Percentiles rank a stretch among this genome's conserved stretches.
These are phyloP conservation scores for Eupsittula cactorum DNA, from an alignment of 2,113 vertebrate genomes.

Conservation along the genomic window DNA sequence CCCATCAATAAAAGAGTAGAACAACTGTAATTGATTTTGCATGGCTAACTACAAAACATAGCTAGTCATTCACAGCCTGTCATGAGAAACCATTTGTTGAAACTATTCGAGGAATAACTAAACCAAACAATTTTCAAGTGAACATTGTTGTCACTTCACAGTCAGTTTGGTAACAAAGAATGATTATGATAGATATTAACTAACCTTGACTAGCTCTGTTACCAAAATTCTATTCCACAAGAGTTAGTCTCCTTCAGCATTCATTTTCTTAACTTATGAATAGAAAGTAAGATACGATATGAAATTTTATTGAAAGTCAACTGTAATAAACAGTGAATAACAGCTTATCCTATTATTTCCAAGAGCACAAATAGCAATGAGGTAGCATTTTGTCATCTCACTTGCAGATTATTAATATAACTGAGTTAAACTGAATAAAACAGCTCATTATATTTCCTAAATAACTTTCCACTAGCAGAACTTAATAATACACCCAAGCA, in stretches of 20 bases:
- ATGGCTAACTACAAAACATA: neutral
- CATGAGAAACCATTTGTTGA: neutral
- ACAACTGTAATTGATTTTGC: fast-evolving
- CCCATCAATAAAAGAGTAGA: neutral
- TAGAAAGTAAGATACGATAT: neutral
- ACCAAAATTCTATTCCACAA: neutral
- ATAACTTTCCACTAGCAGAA: neutral
- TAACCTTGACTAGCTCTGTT: neutral
- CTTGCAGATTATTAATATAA: neutral
- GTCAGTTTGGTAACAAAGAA: neutral
- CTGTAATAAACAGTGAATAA: neutral
- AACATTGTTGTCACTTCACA: neutral
- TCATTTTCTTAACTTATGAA: neutral
- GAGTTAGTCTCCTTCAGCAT: neutral
- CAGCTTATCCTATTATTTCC: neutral
- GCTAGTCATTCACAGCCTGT: neutral
- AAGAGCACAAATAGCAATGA: neutral
- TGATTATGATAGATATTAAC: neutral
- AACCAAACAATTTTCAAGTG: neutral
- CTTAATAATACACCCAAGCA: neutral
- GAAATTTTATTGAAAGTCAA: neutral
- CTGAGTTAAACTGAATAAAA: neutral
- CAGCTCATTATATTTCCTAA: neutral
- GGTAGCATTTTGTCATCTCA: neutral
- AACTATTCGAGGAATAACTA: neutral